phyloP scores from a whole-genome alignment of 2,797 vertebrate genomes.

The Xerus rutilus region DNA sequence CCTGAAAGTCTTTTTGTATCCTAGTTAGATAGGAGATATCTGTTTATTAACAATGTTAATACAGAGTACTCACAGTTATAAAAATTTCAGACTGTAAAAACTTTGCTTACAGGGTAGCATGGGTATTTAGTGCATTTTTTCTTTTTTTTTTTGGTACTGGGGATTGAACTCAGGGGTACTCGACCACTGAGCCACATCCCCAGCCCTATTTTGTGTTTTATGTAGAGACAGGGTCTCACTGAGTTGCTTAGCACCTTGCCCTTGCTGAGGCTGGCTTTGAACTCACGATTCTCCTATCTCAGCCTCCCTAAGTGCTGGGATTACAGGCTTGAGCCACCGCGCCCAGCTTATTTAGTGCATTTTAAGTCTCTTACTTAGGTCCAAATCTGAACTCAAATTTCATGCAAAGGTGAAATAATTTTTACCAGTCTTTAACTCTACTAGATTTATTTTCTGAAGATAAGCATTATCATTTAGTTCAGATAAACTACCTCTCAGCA shows the following conservation, averaged over 20 bases:
- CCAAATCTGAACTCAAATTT: slow-evolving; percentile 4
- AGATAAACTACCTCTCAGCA: not conserved
- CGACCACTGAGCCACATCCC: no score
- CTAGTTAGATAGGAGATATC: slow-evolving; percentile 33
- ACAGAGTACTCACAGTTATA: slow-evolving; percentile 43
- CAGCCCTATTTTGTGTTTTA: no score
- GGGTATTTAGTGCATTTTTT: not conserved
- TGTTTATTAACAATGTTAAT: slow-evolving; percentile 51
- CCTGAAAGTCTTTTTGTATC: slow-evolving; percentile 29
- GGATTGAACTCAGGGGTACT: no score
- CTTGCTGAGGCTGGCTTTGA: no score
- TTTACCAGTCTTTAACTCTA: not conserved
- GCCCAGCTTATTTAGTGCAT: not conserved
- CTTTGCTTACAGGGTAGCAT: not conserved
- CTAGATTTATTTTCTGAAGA: slow-evolving; percentile 46
- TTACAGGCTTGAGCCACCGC: no score
- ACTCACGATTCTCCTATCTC: no score
- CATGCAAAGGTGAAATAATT: not conserved
- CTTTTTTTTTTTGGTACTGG: no score
- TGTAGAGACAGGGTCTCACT: no score
- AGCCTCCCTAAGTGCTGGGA: no score
- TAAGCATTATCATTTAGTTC: not conserved
- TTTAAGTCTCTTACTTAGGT: not conserved
- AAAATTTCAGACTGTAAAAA: slow-evolving; percentile 41
- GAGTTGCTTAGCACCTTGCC: no score